Evolutionary conservation across 2,888 invertebrate genomes (phyloP).

Genomic region (Agrochola circellaris): DNA sequence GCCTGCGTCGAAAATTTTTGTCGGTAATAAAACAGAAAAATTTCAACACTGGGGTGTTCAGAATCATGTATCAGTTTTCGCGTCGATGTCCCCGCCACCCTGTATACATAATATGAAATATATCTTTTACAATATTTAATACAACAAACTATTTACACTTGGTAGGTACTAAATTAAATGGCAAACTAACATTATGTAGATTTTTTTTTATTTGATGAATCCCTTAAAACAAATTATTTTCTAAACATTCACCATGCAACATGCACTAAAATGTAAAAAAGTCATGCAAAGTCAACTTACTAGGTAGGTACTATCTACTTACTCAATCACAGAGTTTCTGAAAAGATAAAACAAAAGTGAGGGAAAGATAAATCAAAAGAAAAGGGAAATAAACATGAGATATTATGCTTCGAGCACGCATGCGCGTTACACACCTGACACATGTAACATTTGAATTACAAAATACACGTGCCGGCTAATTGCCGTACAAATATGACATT

Average conservation of each 20-base stretch:
- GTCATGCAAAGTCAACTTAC: conserved; percentile 57
- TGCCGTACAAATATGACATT: background rate
- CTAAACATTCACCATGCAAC: conserved; percentile 3
- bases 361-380: conserved; percentile 60
- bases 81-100: too few relatives aligned
- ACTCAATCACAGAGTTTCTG: conserved; percentile 81
- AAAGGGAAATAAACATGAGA: conserved; percentile 31
- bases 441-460: background rate
- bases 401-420: conserved; percentile 27
- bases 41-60: too few relatives aligned
- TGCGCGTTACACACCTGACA: conserved; percentile 7
- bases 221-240: background rate
- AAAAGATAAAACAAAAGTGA: conserved; percentile 73
- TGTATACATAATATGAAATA: too few relatives aligned
- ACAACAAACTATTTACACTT: too few relatives aligned
- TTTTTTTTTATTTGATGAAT: background rate
- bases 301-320: conserved; percentile 71
- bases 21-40: too few relatives aligned
- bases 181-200: too few relatives aligned
- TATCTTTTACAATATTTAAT: too few relatives aligned
- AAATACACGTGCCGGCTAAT: conserved; percentile 6
- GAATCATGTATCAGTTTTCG: too few relatives aligned
- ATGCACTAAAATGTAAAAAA: conserved; percentile 18
- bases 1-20: too few relatives aligned
- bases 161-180: too few relatives aligned